phyloP scores from a whole-genome alignment of 2,113 vertebrate species.

The Chionis minor region DNA sequence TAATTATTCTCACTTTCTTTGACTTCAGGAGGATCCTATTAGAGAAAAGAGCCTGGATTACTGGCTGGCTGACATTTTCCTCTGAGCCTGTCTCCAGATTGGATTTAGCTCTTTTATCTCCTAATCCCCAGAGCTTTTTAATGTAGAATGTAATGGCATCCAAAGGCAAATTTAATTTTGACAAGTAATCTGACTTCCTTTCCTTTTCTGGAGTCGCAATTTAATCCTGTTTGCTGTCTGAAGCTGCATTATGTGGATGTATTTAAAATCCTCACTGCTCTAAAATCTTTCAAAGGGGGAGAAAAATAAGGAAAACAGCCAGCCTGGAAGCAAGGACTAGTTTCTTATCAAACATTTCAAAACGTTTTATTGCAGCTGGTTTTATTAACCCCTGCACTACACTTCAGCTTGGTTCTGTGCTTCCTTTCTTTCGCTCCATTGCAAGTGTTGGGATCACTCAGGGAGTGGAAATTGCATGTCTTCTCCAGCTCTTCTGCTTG shows the following conservation, averaged over 20 bases:
- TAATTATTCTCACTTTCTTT: constrained; percentile 21
- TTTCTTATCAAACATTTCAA: not conserved
- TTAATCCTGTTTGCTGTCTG: constrained; percentile 30
- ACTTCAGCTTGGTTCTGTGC: not conserved
- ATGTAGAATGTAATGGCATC: not conserved
- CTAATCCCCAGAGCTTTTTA: constrained; percentile 48
- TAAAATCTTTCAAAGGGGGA: not conserved
- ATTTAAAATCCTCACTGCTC: not conserved
- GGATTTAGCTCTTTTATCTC: constrained; percentile 55
- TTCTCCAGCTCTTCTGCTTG: not conserved
- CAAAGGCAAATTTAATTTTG: constrained; percentile 41
- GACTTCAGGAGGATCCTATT: not conserved
- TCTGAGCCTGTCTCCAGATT: constrained; percentile 22
- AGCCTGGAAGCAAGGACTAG: not conserved
- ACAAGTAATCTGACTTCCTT: constrained; percentile 42
- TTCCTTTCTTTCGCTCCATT: not conserved
- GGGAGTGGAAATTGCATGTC: not conserved
- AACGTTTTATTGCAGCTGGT: not conserved
- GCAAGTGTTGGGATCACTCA: not conserved
- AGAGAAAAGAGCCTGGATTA: constrained; percentile 21
- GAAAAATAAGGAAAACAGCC: not conserved
- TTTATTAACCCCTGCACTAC: not conserved
- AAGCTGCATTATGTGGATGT: constrained; percentile 1
- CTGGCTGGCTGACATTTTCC: constrained; percentile 20
- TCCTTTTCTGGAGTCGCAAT: not conserved